Evolutionary conservation across 2,113 vertebrate species (phyloP).

Genomic region (Ranitomeya variabilis): DNA sequence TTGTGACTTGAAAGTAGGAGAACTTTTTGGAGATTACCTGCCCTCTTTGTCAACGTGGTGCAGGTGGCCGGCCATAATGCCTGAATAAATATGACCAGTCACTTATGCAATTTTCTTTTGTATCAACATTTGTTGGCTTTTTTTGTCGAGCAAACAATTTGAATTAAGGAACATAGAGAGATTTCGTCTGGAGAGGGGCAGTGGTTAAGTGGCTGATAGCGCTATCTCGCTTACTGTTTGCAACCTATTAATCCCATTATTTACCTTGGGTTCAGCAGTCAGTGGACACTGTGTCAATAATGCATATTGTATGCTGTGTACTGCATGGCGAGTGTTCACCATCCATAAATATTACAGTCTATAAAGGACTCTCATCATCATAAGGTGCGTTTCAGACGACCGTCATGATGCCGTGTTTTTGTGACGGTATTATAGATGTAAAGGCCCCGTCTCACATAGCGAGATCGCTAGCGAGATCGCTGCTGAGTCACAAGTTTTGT

Average conservation of each 20-base stretch:
- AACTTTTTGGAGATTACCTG: slow-evolving; percentile 50
- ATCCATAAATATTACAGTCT: not conserved
- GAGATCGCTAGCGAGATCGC: too few species aligned
- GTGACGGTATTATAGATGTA: too few species aligned
- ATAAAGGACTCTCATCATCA: not conserved
- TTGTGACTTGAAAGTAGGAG: slow-evolving; percentile 55
- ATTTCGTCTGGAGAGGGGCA: slow-evolving; percentile 51
- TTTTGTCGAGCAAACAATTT: slow-evolving; percentile 69
- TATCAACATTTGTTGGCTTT: slow-evolving; percentile 70
- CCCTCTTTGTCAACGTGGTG: slow-evolving; percentile 70
- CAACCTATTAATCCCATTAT: not conserved
- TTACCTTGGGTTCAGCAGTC: slow-evolving; percentile 37
- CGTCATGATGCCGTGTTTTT: too few species aligned
- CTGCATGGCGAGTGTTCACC: not conserved
- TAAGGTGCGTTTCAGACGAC: not conserved
- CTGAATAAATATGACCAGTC: slow-evolving; percentile 68
- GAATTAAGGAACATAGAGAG: slow-evolving; percentile 56
- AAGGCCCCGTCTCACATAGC: too few species aligned
- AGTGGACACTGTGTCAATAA: not conserved
- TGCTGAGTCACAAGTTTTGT: too few species aligned
- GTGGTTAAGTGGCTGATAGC: slow-evolving; percentile 60
- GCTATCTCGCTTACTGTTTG: slow-evolving; percentile 53
- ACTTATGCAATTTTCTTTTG: slow-evolving; percentile 63
- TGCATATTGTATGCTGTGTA: not conserved
- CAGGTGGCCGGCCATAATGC: slow-evolving; percentile 71